Percentiles rank a stretch among this genome's conserved stretches.
phyloP scores from a whole-genome alignment of 2,113 vertebrate genomes.

The Cheilinus undulatus region DNA sequence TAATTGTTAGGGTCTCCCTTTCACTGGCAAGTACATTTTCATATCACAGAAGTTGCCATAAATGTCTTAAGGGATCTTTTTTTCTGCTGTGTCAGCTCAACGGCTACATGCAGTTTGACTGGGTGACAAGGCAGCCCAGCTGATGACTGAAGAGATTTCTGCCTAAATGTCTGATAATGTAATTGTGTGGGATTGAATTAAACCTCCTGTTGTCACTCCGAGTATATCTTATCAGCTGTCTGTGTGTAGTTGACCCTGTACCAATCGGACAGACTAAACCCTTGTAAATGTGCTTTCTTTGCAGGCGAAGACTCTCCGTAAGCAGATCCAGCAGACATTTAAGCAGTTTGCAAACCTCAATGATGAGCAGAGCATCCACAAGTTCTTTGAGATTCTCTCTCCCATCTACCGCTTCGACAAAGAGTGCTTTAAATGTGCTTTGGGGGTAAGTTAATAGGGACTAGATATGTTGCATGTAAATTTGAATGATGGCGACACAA shows the following conservation, averaged over 20 bases:
- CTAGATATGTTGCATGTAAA: constrained; percentile 18
- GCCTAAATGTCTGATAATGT: constrained; percentile 59
- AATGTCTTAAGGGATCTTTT: neutral
- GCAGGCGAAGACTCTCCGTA: constrained; percentile 95
- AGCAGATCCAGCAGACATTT: constrained; percentile 98
- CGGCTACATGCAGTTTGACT: constrained; percentile 34
- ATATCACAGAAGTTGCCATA: neutral
- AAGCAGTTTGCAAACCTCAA: constrained; percentile 97
- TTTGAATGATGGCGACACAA: constrained; percentile 3
- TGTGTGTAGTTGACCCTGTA: constrained; percentile 29
- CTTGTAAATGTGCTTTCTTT: neutral
- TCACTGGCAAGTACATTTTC: neutral
- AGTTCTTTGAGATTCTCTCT: constrained; percentile 97
- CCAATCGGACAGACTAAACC: constrained; percentile 11
- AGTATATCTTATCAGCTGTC: constrained; percentile 17
- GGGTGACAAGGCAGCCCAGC: constrained; percentile 6
- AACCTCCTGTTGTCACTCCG: constrained; percentile 54
- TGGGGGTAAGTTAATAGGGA: constrained; percentile 86
- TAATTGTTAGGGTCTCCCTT: no score
- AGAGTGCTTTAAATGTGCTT: constrained; percentile 98
- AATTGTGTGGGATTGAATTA: constrained; percentile 52
- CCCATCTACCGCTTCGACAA: constrained; percentile 97
- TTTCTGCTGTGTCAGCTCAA: neutral
- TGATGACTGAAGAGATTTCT: constrained; percentile 49
- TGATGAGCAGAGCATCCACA: constrained; percentile 97